These are phyloP conservation scores for Conistra vaccinii DNA, from an alignment of 2,888 invertebrate genomes.

Conservation along the genomic window DNA sequence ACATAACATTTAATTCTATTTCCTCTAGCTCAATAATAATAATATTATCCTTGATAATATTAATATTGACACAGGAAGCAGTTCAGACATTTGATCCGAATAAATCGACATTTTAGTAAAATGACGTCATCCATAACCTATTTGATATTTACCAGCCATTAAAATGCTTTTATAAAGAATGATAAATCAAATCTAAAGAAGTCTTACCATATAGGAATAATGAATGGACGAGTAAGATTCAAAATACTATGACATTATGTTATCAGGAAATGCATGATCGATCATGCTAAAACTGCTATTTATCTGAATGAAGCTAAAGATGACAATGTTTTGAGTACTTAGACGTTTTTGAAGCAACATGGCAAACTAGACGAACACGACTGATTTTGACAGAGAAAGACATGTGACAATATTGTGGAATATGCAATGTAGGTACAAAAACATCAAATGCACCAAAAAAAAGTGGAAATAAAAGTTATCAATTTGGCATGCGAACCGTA, in stretches of 20 bases:
- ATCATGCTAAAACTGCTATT: not conserved
- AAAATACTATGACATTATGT: not conserved
- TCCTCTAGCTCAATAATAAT: not conserved
- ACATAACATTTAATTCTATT: not conserved
- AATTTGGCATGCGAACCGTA: too few relatives aligned
- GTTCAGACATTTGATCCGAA: constrained; percentile 34
- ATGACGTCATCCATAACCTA: constrained; percentile 32
- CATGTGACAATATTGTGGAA: too few relatives aligned
- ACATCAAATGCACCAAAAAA: too few relatives aligned
- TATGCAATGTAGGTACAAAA: too few relatives aligned
- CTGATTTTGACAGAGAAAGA: too few relatives aligned
- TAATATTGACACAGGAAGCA: constrained; percentile 51
- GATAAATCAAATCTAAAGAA: constrained; percentile 30
- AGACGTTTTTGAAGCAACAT: not conserved
- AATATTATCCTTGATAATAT: not conserved
- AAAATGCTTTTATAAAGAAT: constrained; percentile 14
- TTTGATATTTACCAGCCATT: constrained; percentile 6
- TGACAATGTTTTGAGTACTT: not conserved
- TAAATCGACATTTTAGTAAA: constrained; percentile 9
- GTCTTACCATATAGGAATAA: constrained; percentile 36
- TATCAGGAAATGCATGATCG: not conserved
- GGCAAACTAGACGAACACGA: too few relatives aligned
- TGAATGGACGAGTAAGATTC: not conserved
- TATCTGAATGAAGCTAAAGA: not conserved
- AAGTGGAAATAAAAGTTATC: too few relatives aligned